phyloP scores from a whole-genome alignment of 2,888 invertebrate genomes.

The Endomychus coccineus region DNA sequence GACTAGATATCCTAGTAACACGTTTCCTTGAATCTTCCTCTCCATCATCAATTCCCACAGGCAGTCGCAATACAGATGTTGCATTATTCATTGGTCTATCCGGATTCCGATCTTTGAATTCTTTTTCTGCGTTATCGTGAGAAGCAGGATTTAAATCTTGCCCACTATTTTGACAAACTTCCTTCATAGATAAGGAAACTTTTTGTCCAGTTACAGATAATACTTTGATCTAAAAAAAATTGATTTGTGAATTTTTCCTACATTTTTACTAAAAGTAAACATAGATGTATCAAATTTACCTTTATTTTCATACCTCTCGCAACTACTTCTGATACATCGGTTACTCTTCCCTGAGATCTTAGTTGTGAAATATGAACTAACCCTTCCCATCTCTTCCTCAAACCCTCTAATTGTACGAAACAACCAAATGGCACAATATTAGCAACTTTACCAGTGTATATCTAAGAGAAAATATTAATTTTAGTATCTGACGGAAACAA shows the following conservation, averaged over 20 bases:
- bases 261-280: not conserved
- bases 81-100: slow-evolving; percentile 72
- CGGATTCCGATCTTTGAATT: slow-evolving; percentile 78
- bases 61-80: slow-evolving; percentile 41
- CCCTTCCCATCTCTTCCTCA: slow-evolving; percentile 87
- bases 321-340: slow-evolving; percentile 90
- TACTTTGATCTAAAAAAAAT: slow-evolving; percentile 63
- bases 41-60: slow-evolving; percentile 57
- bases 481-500: not conserved
- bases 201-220: slow-evolving; percentile 90
- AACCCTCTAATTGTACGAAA: slow-evolving; percentile 91
- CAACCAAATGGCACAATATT: slow-evolving; percentile 98
- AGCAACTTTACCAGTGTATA: slow-evolving; percentile 89
- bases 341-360: slow-evolving; percentile 86
- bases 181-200: slow-evolving; percentile 93
- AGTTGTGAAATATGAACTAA: slow-evolving; percentile 95
- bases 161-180: slow-evolving; percentile 93
- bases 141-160: slow-evolving; percentile 87
- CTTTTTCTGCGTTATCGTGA: slow-evolving; percentile 58
- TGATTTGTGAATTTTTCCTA: not conserved
- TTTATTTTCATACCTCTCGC: slow-evolving; percentile 81
- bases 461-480: slow-evolving; percentile 46
- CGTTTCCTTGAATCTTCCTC: slow-evolving; percentile 76
- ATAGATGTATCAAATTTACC: slow-evolving; percentile 16
- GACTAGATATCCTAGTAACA: slow-evolving; percentile 88